These are phyloP conservation scores for Drosophila nigricruria DNA, from an alignment of 2,888 invertebrate genomes.

Conservation along the genomic window DNA sequence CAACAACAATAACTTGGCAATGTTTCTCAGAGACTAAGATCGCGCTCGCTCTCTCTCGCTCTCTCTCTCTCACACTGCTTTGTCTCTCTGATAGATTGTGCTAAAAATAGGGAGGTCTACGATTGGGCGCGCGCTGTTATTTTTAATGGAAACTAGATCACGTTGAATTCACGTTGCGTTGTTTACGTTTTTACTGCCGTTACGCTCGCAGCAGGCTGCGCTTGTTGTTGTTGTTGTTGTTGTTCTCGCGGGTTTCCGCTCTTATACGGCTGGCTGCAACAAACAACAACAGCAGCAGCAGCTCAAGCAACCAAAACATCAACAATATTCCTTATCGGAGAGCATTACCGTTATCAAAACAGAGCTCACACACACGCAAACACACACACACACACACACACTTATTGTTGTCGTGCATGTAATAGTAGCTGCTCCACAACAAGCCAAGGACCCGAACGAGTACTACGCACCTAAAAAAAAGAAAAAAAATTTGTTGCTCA, in stretches of 20 bases:
- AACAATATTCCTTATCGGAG: slow-evolving; percentile 67
- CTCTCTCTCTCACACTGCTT: slow-evolving; percentile 2
- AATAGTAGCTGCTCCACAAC: slow-evolving; percentile 44
- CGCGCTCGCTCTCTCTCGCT: neutral
- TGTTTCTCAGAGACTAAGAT: slow-evolving; percentile 11
- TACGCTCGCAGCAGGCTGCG: slow-evolving; percentile 56
- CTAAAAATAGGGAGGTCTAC: slow-evolving; percentile 77
- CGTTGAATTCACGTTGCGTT: slow-evolving; percentile 75
- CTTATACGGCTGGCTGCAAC: slow-evolving; percentile 64
- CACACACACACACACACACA: neutral
- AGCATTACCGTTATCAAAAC: slow-evolving; percentile 53
- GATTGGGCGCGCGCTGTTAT: slow-evolving; percentile 69
- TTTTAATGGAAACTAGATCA: slow-evolving; percentile 83
- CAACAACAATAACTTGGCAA: slow-evolving; percentile 10
- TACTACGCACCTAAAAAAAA: slow-evolving; percentile 16
- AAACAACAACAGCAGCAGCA: slow-evolving; percentile 40
- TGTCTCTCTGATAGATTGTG: slow-evolving; percentile 53
- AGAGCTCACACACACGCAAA: slow-evolving; percentile 30
- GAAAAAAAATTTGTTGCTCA: neutral
- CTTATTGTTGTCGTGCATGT: slow-evolving; percentile 30
- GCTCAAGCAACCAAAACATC: slow-evolving; percentile 71
- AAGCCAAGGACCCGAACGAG: slow-evolving; percentile 58
- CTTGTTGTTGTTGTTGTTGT: slow-evolving; percentile 28
- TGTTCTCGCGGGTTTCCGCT: slow-evolving; percentile 63
- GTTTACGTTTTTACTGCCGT: slow-evolving; percentile 71